Base-by-base conservation (phyloP, 1,140 invertebrate species). In the Helicoverpa armigera region DNA sequence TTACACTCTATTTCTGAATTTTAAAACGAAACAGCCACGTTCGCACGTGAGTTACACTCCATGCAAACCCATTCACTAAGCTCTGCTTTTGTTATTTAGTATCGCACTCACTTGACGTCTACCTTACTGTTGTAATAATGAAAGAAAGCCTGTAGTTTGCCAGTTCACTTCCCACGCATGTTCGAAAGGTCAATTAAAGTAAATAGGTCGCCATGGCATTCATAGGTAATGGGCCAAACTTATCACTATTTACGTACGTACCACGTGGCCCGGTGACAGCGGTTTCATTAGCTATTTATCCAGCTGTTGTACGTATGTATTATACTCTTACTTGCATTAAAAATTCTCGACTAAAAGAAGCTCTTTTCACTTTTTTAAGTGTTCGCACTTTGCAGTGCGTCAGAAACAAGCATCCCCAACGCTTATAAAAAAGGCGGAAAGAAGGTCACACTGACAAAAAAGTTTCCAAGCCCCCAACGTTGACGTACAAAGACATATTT, bases 401-500 rank as follows among this genome's bases (percentile, higher is more conserved):
- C 67, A 70, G 67, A 53, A 70, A 53, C 67, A 70, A 70, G 67
- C 50, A 70, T 53, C 50, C 18, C 67, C 13, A 48, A 5, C 12
- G 67, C 67, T 69, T 54, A 72, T 56, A 75, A 75, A 58, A 75
- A 58, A 58, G 56, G 72, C 54, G 60, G 56, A 53, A 73, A 35
- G 70, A 73, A 73, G 54, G 56, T 61, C 56, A 50, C 56, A 48
- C n/a, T 23, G 56, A 75, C 54, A 60, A 75, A 60, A 70, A 75
- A 53, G 48, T 75, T 75, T 61, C 35, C 29, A 75, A 60, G 12
- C 72, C 54, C 35, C 58, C 65, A n/a, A 78, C 18, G 23, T 56
- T 51, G 31, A 58, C 51, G 63, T 56, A 69, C 65, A 67, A 56
- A 78, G 51, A 77, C 61, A 54, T 77, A 77, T 54, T 77, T 65